phyloP scores from a whole-genome alignment of 2,888 invertebrate genomes.

The Seira ritae region DNA sequence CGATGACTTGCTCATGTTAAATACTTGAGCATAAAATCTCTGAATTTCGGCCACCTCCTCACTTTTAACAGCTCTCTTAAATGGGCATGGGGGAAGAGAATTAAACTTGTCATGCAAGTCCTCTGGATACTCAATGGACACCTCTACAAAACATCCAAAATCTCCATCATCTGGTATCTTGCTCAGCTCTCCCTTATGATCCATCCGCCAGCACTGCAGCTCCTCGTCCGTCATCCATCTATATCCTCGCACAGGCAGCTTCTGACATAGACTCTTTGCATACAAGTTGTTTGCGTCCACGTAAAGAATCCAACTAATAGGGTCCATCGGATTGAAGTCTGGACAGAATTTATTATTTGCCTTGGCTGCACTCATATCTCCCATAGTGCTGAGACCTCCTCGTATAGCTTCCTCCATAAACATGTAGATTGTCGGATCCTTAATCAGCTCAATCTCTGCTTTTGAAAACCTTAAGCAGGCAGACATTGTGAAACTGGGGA shows the following conservation, averaged over 20 bases:
- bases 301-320: constrained; percentile 27
- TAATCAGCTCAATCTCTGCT: constrained; percentile 34
- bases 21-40: background rate
- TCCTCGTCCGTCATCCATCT: constrained; percentile 14
- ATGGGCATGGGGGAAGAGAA: constrained; percentile 32
- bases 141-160: constrained; percentile 25
- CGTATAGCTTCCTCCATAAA: constrained; percentile 40
- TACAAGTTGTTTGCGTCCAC: constrained; percentile 59
- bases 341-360: constrained; percentile 51
- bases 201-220: background rate
- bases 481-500: constrained; percentile 50
- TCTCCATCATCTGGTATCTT: background rate
- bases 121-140: background rate
- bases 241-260: constrained; percentile 27
- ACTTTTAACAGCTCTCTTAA: background rate
- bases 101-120: constrained; percentile 42
- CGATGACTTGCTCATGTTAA: background rate
- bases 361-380: background rate
- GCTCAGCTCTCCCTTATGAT: background rate
- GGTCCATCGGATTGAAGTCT: constrained; percentile 20
- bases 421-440: constrained; percentile 33
- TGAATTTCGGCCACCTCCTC: constrained; percentile 18
- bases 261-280: background rate
- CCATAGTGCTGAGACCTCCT: constrained; percentile 41
- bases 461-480: constrained; percentile 48